Conservation (phyloP, 2,888 invertebrate genomes). For the Bombyx huttoni region DNA sequence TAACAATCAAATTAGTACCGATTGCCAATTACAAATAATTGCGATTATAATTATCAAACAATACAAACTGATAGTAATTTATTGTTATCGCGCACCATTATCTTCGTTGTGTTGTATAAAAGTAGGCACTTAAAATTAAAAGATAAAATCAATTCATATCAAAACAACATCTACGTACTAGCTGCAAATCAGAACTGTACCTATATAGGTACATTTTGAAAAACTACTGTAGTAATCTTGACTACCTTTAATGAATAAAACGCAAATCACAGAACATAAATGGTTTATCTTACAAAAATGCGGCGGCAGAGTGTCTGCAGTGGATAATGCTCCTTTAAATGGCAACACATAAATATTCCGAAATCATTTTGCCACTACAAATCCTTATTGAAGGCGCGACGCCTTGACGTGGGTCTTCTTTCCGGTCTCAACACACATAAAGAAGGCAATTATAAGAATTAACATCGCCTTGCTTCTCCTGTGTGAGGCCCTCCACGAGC, state of each 20-base stretch:
- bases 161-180: conserved; percentile 29
- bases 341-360: conserved; percentile 34
- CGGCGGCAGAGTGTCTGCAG: conserved; percentile 59
- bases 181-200: conserved; percentile 6
- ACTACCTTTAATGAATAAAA: neutral
- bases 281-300: neutral
- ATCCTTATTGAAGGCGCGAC: conserved; percentile 53
- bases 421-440: conserved; percentile 51
- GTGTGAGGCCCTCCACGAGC: conserved; percentile 44
- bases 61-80: conserved; percentile 61
- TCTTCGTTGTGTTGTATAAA: conserved; percentile 54
- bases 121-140: conserved; percentile 43
- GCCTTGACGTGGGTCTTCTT: conserved; percentile 56
- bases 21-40: conserved; percentile 42
- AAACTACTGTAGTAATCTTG: neutral
- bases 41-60: conserved; percentile 61
- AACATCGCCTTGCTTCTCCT: conserved; percentile 28
- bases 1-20: conserved; percentile 34
- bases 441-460: conserved; percentile 62
- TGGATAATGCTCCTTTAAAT: conserved; percentile 26
- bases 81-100: conserved; percentile 50
- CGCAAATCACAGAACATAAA: neutral
- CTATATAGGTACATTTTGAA: neutral
- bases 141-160: conserved; percentile 57
- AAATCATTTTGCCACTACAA: conserved; percentile 47